Evolutionary conservation across 2,797 vertebrate species (phyloP), one percentile per base, ranked within the genome.

Genomic region (Scleropages formosus): DNA sequence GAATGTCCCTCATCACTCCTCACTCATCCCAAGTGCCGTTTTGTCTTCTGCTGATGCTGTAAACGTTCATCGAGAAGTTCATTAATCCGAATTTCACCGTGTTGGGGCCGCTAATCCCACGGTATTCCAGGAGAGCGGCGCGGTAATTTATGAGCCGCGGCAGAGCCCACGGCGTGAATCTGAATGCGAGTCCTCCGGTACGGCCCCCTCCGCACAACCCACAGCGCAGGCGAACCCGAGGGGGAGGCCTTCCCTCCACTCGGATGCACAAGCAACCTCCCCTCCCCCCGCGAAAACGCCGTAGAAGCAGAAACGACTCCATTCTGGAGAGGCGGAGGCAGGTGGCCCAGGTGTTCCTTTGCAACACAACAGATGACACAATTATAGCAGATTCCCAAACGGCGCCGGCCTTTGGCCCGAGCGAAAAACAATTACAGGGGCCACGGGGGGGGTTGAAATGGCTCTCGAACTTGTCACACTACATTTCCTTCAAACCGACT

Each of bases 201-300:
- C n/a, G n/a, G n/a, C n/a, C n/a, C n/a, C n/a, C n/a, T n/a, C n/a
- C n/a, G n/a, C n/a, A 85, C 78, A 85, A 65, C 56, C 24, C 47
- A 27, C 26, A 58, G 67, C 9, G 69, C 73, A 78, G 76, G 62
- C 11, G 60, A 60, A 22, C 24, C 22, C 18, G 59, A 44, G 20
- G n/a, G 22, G 47, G 63, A 74, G 72, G 62, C 15, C 66, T 74
- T 75, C n/a, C 27, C 80, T 31, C 58, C 26, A 77, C 79, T 79
- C 80, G 79, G 80, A 60, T 64, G 75, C 59, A 53, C 67, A 75
- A 73, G 66, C 71, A 76, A 81, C 72, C 75, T 74, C 26, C 64
- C 58, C 39, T 51, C 68, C 75, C 68, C 76, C 10, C n/a, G 58
- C 51, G 44, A 72, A 67, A 49, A 24, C 64, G 78, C 72, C 64